Conservation (phyloP, 2,113 vertebrate species). For the Cyphomyrus plagiostoma region DNA sequence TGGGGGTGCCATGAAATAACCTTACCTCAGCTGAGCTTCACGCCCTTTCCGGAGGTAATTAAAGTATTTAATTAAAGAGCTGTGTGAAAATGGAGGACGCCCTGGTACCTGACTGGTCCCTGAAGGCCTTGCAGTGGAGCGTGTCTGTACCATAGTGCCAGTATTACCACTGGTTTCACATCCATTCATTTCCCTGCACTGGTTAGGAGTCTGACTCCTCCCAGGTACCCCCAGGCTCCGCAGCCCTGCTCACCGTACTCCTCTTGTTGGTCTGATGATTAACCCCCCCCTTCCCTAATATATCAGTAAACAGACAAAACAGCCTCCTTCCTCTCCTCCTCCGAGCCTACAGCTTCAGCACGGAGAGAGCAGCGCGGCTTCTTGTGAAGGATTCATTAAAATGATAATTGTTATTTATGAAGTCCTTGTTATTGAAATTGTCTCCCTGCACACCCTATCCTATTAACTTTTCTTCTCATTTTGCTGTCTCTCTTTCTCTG, state of each 20-base stretch:
- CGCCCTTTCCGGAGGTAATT: not conserved
- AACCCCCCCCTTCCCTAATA: not conserved
- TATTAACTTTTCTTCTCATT: constrained; percentile 57
- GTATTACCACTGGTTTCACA: not conserved
- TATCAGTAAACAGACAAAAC: not conserved
- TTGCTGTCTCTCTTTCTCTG: constrained; percentile 29
- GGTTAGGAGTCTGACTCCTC: not conserved
- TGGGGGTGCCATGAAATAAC: not conserved
- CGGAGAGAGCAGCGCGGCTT: constrained; percentile 47
- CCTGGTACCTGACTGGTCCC: not conserved
- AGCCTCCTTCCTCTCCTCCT: not conserved
- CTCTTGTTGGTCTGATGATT: not conserved
- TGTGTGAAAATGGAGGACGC: not conserved
- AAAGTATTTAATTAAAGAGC: not conserved
- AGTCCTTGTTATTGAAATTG: constrained; percentile 62
- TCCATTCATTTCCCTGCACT: not conserved
- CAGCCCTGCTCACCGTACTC: not conserved
- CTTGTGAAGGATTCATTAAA: constrained; percentile 61
- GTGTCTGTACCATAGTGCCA: not conserved
- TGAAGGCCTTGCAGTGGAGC: not conserved
- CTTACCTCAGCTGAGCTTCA: not conserved
- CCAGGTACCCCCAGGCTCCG: not conserved
- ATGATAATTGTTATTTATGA: constrained; percentile 66
- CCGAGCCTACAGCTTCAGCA: not conserved
- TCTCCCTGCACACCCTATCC: constrained; percentile 50